Base-by-base conservation (phyloP, 2,797 vertebrate genomes). In the Falco berigora region DNA sequence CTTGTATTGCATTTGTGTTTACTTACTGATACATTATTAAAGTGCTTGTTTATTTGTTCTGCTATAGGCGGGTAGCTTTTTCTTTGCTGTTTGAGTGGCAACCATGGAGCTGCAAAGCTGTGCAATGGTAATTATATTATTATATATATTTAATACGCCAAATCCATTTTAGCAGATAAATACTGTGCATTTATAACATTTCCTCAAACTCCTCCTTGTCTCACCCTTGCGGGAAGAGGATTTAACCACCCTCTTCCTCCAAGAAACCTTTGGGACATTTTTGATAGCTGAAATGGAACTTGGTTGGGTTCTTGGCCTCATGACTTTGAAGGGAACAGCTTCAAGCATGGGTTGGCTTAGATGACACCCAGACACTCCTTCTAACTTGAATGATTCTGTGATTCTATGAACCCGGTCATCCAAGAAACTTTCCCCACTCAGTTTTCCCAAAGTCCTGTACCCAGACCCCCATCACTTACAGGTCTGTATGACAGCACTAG, bases 361-460 rank as follows among this genome's bases (percentile, higher is more conserved):
- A 13, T 11, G 59, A 12, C 8, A 10, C 5, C 4, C 53, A 67
- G 38, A 44, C 27, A 21, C 18, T 80, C 38, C 52, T 32, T 20
- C 62, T 68, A 30, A 44, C 22, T 21, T 9, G 44, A 38, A 16
- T 46, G 28, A 4, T 28, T 59, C n/a, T 2, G 4, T 64, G 28
- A 14, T 56, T 63, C 18, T 71, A 24, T 38, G 24, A 21, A 28
- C 36, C 2, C 2, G 1, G 9, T 12, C 6, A 25, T 34, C 21
- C 27, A 18, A 25, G 71, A 18, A 13, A 5, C 22, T 36, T 18
- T 38, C 24, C 55, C 4, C 0, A 0, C 36, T 21, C 1, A 0
- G 4, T 38, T 69, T 74, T 75, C 42, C 23, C 10, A 1, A 1
- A 52, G 53, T 38, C 49, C 42, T 20, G 3, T 56, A 47, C 47